Evolutionary conservation across 2,797 vertebrate species (phyloP).

Genomic region (Oophaga sylvatica): DNA sequence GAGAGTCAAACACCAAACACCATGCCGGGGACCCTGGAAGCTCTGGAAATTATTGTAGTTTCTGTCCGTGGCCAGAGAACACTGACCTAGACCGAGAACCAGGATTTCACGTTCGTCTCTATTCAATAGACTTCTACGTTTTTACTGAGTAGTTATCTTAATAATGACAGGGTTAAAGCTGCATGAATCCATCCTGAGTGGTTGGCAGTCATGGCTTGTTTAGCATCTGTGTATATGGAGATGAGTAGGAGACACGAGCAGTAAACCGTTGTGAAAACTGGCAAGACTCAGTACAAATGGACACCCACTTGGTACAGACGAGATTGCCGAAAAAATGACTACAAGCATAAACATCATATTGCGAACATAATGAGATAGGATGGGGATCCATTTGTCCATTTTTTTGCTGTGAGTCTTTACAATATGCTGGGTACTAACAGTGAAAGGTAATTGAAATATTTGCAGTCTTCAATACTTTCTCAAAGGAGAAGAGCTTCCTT

Average conservation of each 20-base stretch:
- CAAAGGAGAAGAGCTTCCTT: no score
- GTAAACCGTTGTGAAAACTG: conserved; percentile 55
- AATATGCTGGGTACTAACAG: neutral
- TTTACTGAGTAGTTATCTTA: neutral
- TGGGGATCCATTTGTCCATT: neutral
- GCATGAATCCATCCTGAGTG: neutral
- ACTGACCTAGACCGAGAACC: no score
- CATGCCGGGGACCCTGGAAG: no score
- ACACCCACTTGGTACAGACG: conserved; percentile 52
- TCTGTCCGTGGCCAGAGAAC: no score
- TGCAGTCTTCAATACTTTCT: neutral
- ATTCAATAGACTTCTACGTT: neutral
- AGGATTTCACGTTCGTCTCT: no score
- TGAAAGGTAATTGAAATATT: neutral
- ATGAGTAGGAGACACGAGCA: conserved; percentile 46
- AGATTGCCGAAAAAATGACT: conserved; percentile 17
- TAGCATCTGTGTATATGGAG: conserved; percentile 58
- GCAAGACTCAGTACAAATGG: conserved; percentile 41
- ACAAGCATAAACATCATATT: neutral
- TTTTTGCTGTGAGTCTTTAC: neutral
- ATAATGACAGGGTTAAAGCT: neutral
- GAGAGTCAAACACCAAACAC: no score
- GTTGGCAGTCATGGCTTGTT: conserved; percentile 40
- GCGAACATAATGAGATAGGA: neutral
- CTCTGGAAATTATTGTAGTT: no score